phyloP scores from a whole-genome alignment of 1,140 invertebrate genomes.

The Scaptomyza graminum region DNA sequence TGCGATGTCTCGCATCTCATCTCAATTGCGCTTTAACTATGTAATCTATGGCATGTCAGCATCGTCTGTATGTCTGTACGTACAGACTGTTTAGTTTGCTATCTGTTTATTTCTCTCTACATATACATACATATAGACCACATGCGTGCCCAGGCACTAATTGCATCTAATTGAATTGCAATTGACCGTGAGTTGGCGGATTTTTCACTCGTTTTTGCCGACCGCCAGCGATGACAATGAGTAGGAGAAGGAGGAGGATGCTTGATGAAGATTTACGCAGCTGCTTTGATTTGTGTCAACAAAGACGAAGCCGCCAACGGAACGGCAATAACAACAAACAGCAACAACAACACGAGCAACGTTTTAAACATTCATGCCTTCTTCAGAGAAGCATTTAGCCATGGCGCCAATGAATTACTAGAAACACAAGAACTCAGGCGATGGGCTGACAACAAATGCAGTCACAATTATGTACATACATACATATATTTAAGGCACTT shows the following conservation, averaged over 20 bases:
- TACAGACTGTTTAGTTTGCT: slow-evolving; percentile 41
- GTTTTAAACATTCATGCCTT: slow-evolving; percentile 39
- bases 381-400: slow-evolving; percentile 47
- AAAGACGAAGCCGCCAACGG: slow-evolving; percentile 15
- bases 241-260: background rate
- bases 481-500: too few relatives aligned
- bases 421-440: background rate
- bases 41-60: slow-evolving; percentile 75
- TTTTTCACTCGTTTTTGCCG: slow-evolving; percentile 71
- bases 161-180: slow-evolving; percentile 82
- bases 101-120: slow-evolving; percentile 32
- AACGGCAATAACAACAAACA: slow-evolving; percentile 22
- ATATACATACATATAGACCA: slow-evolving; percentile 19
- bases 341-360: slow-evolving; percentile 26
- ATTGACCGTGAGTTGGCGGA: slow-evolving; percentile 81
- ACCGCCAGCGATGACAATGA: slow-evolving; percentile 25
- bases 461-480: too few relatives aligned
- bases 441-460: too few relatives aligned
- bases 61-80: slow-evolving; percentile 10
- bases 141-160: slow-evolving; percentile 74
- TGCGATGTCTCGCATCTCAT: slow-evolving; percentile 8
- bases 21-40: slow-evolving; percentile 52
- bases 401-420: slow-evolving; percentile 65
- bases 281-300: slow-evolving; percentile 80
- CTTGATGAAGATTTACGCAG: slow-evolving; percentile 79